Base-by-base conservation (phyloP, 2,888 invertebrate genomes). In the Baccha elongata region DNA sequence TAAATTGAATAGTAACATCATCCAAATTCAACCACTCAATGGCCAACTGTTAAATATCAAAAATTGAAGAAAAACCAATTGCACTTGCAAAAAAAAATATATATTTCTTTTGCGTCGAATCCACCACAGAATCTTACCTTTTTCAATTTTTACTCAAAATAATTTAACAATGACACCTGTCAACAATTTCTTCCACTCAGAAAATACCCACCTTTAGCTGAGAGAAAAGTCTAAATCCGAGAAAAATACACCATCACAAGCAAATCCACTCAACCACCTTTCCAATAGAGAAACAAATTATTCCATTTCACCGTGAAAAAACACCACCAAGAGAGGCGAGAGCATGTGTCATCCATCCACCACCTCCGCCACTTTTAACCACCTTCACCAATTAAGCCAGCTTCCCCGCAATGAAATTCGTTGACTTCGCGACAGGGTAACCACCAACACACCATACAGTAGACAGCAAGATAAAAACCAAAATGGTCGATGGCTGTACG, bases 401-500 rank as follows among this genome's bases (percentile, higher is more conserved):
- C 64, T 26, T 84, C 50, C 58, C 65, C 69, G 53, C 37, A 60
- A 64, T 69, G 74, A 72, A 85, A 52, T 78, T 79, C 74, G 73
- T 80, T 67, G 84, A 80, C 84, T 84, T 80, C 71, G 32, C 60
- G 79, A 84, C 60, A 75, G 75, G 84, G 85, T 85, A 79, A 84
- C 76, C 84, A 81, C 84, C 67, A 81, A 75, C 84, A 79, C 65
- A 83, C 84, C 76, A 73, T 74, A 84, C 87, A 88, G 88, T 87
- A 86, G 86, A 86, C 86, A 86, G 86, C 86, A 86, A 88, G 87
- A 87, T 87, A 87, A 87, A 87, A 88, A 86, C 86, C 87, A 88
- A 87, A 87, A 88, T 88, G 89, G 88, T 89, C 88, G 88, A 88
- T 87, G 85, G 85, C 86, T 86, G 80, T 78, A 76, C 80, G 86